These are phyloP conservation scores for Urophycis tenuis DNA, from an alignment of 2,797 vertebrate genomes.

Conservation along the genomic window DNA sequence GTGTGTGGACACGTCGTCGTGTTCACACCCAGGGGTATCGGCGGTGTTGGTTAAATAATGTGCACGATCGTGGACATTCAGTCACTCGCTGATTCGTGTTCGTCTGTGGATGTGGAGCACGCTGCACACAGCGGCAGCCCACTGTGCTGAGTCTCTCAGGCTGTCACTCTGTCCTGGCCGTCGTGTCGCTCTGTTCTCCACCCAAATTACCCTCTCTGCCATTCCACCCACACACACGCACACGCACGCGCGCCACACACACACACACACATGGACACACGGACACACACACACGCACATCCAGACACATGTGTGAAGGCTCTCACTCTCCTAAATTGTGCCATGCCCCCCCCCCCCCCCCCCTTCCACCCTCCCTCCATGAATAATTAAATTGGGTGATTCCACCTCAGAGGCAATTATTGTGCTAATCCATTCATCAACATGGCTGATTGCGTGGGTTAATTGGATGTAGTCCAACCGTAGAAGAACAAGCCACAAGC, in stretches of 20 bases:
- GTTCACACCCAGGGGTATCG: no score
- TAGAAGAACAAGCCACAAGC: constrained; percentile 25
- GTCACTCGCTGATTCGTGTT: neutral
- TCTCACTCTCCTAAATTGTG: constrained; percentile 15
- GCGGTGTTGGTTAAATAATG: no score
- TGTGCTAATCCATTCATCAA: constrained; percentile 59
- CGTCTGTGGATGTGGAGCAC: neutral
- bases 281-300: neutral
- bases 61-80: neutral
- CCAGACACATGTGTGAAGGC: constrained; percentile 5
- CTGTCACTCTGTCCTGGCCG: neutral
- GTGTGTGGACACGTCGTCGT: no score
- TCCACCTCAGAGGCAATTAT: constrained; percentile 56
- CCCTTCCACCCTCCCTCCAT: no score
- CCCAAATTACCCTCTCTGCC: neutral
- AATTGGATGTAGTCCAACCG: constrained; percentile 57
- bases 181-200: neutral
- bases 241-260: no score
- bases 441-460: constrained; percentile 58
- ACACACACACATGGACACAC: neutral
- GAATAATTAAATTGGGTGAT: constrained; percentile 53
- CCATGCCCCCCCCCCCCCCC: constrained; percentile 16
- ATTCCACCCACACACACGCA: no score
- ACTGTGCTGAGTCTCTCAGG: neutral
- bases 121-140: neutral